These are phyloP conservation scores for Trichechus manatus DNA, from an alignment of 2,113 vertebrate genomes.

Conservation along the genomic window DNA sequence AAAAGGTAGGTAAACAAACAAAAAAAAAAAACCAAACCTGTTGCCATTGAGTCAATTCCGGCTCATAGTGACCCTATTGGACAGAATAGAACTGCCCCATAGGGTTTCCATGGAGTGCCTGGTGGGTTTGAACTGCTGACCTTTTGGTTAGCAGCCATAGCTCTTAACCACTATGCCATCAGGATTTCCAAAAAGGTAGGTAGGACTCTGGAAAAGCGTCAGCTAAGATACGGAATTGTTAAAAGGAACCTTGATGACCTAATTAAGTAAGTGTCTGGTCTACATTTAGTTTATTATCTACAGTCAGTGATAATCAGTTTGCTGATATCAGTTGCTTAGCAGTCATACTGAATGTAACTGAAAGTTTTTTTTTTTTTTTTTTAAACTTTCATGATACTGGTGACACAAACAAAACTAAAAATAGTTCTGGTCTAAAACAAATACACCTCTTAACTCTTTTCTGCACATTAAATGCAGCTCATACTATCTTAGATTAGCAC, in stretches of 20 bases:
- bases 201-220: conserved; percentile 63
- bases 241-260: conserved; percentile 24
- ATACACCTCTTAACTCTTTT: neutral
- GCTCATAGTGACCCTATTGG: too few species aligned
- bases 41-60: too few species aligned
- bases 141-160: too few species aligned
- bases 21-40: too few species aligned
- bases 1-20: conserved; percentile 92
- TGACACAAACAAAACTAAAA: conserved; percentile 50
- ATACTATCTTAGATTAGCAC: neutral
- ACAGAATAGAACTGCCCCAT: too few species aligned
- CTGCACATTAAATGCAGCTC: neutral
- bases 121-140: too few species aligned
- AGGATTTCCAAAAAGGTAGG: conserved; percentile 94
- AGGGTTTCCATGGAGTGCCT: too few species aligned
- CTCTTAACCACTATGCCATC: too few species aligned
- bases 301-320: conserved; percentile 13
- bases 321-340: conserved; percentile 12
- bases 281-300: conserved; percentile 41
- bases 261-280: neutral
- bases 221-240: neutral
- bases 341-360: neutral
- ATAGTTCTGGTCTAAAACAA: neutral
- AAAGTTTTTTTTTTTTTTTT: neutral
- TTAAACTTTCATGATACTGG: neutral